Base-by-base conservation (phyloP, 2,888 invertebrate species). In the Trichopoda pennipes region DNA sequence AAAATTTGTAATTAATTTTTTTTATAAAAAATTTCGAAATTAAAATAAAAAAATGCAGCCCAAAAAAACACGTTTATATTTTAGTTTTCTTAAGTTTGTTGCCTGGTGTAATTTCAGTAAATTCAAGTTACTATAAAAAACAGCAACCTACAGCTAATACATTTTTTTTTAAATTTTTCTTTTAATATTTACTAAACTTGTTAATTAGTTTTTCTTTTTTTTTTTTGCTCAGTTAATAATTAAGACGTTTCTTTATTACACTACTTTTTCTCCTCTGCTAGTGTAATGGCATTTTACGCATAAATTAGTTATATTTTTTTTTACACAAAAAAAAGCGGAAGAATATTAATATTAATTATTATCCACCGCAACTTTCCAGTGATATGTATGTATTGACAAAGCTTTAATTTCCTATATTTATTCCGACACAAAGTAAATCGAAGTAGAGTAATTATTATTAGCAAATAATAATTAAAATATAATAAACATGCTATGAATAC, bases 401-500 rank as follows among this genome's bases (percentile, higher is more conserved):
- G 79, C 79, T 38, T 79, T 68, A 72, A 79, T 79, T 82, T 82
- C 79, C 79, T 79, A 74, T 17, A 79, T 66, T 12, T 14, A 49
- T 32, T 49, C 47, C 74, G 44, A 63, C 51, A 74, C 73, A 69
- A 60, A 64, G 60, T 74, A 55, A 69, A 69, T 69, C 60, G 9
- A 81, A 66, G 32, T 66, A 38, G 53, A 69, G 55, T 66, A 80
- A 80, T 66, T 55, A 60, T 55, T 58, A 23, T 38, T 12, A 73
- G 51, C 38, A 70, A 74, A 70, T 47, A 74, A 38, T 74, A 81
- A 81, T 81, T 81, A 74, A 74, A 64, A 60, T 73, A 47, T 55
- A 74, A 55, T 81, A 58, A 74, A 70, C 38, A 74, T 69, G 68
- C 77, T 58, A 68, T 61, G 61, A 73, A 76, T 66, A 66, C 53